A percentile compares a stretch with the other conserved stretches of the same genome.
phyloP scores from a whole-genome alignment of 2,113 vertebrate genomes.

The Clarias batrachus region DNA sequence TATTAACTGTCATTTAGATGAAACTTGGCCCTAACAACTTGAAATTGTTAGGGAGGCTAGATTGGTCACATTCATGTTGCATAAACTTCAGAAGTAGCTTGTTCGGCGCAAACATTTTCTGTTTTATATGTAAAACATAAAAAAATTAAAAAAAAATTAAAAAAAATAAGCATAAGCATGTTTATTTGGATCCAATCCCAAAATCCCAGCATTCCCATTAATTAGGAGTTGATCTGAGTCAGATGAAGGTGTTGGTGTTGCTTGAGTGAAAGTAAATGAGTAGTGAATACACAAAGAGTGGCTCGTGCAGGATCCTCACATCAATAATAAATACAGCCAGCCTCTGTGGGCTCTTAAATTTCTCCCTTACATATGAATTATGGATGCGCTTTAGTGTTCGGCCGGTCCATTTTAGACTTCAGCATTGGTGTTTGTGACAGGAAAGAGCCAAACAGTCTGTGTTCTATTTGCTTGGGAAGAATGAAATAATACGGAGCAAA shows the following conservation, averaged over 20 bases:
- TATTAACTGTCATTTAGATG: too few relatives aligned
- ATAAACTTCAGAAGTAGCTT: too few relatives aligned
- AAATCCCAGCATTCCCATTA: constrained; percentile 69
- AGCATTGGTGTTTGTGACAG: constrained; percentile 73
- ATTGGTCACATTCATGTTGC: too few relatives aligned
- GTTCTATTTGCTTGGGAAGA: constrained; percentile 57
- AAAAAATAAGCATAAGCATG: background rate
- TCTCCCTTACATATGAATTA: constrained; percentile 87
- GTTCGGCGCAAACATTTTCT: too few relatives aligned
- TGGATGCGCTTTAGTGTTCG: constrained; percentile 84
- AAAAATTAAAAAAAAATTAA: too few relatives aligned
- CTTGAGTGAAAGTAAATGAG: constrained; percentile 73
- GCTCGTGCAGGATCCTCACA: constrained; percentile 75
- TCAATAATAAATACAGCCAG: constrained; percentile 86
- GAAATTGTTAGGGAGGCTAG: too few relatives aligned
- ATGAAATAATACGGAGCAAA: constrained; percentile 34
- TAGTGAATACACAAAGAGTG: constrained; percentile 71
- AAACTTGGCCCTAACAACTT: too few relatives aligned
- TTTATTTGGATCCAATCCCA: constrained; percentile 62
- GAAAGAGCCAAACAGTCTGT: constrained; percentile 74
- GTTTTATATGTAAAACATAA: too few relatives aligned
- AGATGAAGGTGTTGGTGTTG: constrained; percentile 64
- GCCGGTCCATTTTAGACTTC: constrained; percentile 75
- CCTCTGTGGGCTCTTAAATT: constrained; percentile 80
- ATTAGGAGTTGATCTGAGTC: constrained; percentile 69